A percentile compares a stretch with the other conserved stretches of the same genome.
These are phyloP conservation scores for Drosophila pachea DNA, from an alignment of 1,140 invertebrate species.

Conservation along the genomic window DNA sequence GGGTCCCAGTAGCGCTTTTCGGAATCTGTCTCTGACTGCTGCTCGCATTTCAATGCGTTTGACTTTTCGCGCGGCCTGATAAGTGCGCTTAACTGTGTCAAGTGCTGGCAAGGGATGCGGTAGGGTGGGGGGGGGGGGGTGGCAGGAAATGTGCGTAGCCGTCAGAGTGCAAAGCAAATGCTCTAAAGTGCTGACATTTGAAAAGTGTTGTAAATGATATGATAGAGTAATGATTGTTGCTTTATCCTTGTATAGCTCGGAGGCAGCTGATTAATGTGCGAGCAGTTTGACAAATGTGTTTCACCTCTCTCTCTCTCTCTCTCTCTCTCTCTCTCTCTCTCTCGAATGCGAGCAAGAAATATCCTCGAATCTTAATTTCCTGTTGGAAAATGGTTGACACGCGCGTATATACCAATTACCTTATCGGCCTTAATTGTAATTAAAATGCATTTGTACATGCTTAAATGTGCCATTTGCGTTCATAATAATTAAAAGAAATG, in stretches of 20 bases:
- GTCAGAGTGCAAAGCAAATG: constrained; percentile 48
- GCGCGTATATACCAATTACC: constrained; percentile 35
- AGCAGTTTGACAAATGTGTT: not conserved
- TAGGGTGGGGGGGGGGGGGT: not conserved
- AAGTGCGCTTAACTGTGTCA: constrained; percentile 60
- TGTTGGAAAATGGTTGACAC: not conserved
- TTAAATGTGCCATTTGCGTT: constrained; percentile 74
- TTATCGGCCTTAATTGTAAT: constrained; percentile 70
- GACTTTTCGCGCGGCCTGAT: constrained; percentile 60
- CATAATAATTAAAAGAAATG: constrained; percentile 76
- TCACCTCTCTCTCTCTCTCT: constrained; percentile 1
- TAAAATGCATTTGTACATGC: constrained; percentile 72
- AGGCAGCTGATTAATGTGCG: not conserved
- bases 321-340: no score
- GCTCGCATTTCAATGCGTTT: constrained; percentile 67
- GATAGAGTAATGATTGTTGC: constrained; percentile 32
- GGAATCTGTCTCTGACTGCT: constrained; percentile 39
- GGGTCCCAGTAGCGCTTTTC: constrained; percentile 64
- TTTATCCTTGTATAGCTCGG: not conserved
- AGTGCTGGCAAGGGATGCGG: constrained; percentile 28
- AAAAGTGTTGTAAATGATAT: constrained; percentile 42
- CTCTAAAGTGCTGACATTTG: constrained; percentile 27
- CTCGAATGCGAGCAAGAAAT: no score
- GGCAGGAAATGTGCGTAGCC: constrained; percentile 59
- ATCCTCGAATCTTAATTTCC: not conserved